Conservation (phyloP, 2,113 vertebrate genomes). For the Channa argus region DNA sequence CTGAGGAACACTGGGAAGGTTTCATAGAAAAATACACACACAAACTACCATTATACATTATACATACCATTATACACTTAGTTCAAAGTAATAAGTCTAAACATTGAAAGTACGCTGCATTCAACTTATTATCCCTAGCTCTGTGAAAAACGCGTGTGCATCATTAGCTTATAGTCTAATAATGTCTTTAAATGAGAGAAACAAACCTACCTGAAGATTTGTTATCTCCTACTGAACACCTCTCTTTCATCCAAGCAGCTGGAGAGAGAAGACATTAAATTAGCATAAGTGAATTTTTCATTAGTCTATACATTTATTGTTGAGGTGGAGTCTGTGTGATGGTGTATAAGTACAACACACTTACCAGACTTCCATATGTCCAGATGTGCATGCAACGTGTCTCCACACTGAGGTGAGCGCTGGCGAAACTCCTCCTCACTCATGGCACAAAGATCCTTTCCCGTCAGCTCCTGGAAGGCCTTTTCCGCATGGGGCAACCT, state of each 20-base stretch:
- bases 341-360: slow-evolving; percentile 1
- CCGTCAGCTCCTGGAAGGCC: slow-evolving; percentile 92
- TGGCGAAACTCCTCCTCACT: slow-evolving; percentile 94
- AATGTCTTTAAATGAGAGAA: slow-evolving; percentile 3
- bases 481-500: slow-evolving; percentile 91
- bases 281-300: not conserved
- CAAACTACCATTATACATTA: too few species aligned
- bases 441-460: slow-evolving; percentile 94
- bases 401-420: slow-evolving; percentile 89
- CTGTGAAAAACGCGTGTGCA: not conserved
- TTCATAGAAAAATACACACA: too few species aligned
- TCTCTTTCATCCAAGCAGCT: slow-evolving; percentile 98
- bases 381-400: slow-evolving; percentile 94
- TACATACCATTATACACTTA: too few species aligned
- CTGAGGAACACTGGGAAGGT: too few species aligned
- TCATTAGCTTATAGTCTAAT: not conserved
- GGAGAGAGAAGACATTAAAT: slow-evolving; percentile 32
- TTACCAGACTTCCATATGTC: slow-evolving; percentile 99
- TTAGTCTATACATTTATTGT: not conserved
- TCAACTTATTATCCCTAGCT: not conserved
- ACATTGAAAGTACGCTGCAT: not conserved
- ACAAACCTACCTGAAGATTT: slow-evolving; percentile 67
- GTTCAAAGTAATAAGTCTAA: too few species aligned
- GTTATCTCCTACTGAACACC: slow-evolving; percentile 80
- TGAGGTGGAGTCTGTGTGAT: not conserved